Conservation (phyloP, 2,113 vertebrate genomes). For the Girardinichthys multiradiatus region DNA sequence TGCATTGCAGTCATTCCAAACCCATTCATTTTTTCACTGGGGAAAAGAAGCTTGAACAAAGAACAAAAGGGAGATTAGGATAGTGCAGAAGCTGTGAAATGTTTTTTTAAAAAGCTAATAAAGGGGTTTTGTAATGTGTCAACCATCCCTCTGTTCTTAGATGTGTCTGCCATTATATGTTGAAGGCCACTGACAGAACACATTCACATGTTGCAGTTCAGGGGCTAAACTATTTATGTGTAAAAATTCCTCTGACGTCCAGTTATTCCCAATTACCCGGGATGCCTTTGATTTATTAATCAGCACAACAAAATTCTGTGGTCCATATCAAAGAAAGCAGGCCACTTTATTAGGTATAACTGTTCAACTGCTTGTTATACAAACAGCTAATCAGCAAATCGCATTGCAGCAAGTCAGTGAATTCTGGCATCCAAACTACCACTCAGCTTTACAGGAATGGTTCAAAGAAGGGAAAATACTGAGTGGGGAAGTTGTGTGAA, state of each 20-base stretch:
- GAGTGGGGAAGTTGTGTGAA: too few relatives aligned
- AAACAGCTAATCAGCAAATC: too few relatives aligned
- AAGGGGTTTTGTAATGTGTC: not conserved
- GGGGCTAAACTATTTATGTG: not conserved
- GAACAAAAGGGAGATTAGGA: conserved; percentile 40
- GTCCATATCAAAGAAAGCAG: conserved; percentile 20
- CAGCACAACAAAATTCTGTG: conserved; percentile 34
- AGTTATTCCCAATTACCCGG: not conserved
- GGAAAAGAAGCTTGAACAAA: conserved; percentile 48
- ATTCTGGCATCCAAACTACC: too few relatives aligned
- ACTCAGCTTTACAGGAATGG: too few relatives aligned
- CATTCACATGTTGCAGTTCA: not conserved
- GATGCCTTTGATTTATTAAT: conserved; percentile 15
- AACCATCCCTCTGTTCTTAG: conserved; percentile 7
- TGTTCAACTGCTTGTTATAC: too few relatives aligned
- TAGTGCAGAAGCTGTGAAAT: conserved; percentile 2
- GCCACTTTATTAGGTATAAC: not conserved
- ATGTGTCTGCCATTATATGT: not conserved
- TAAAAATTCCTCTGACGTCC: not conserved
- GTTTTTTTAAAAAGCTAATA: not conserved
- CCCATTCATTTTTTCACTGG: conserved; percentile 40
- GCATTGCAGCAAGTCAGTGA: too few relatives aligned
- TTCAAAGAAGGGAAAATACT: too few relatives aligned
- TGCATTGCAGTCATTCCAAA: conserved; percentile 72
- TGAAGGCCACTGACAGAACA: conserved; percentile 13